Conservation (phyloP, 2,113 vertebrate genomes). For the Lates calcarifer region DNA sequence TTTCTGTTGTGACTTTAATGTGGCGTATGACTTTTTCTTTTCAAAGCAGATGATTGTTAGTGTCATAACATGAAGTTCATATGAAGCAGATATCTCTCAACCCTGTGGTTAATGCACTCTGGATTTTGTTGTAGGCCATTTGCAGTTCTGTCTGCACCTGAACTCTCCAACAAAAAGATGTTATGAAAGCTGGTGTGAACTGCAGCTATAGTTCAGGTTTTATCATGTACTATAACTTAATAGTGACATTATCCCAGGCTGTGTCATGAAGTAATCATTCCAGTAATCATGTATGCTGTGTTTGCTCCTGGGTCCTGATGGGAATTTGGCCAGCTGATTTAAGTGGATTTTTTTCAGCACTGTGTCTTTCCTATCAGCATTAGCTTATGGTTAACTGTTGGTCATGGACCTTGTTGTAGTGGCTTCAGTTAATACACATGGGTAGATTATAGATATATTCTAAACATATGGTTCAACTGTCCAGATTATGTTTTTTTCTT, state of each 20-base stretch:
- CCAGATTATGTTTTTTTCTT: background rate
- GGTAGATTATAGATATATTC: background rate
- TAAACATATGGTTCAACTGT: background rate
- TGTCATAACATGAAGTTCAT: slow-evolving; percentile 5
- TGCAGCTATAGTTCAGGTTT: background rate
- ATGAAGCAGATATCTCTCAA: background rate
- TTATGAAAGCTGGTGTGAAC: background rate
- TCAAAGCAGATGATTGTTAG: background rate
- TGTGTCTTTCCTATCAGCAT: slow-evolving; percentile 35
- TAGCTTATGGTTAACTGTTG: slow-evolving; percentile 14
- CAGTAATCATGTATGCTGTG: background rate
- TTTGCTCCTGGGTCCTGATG: slow-evolving; percentile 33
- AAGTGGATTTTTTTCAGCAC: slow-evolving; percentile 2
- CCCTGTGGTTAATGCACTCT: background rate
- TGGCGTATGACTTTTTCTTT: background rate
- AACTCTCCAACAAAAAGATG: background rate
- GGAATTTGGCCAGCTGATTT: slow-evolving; percentile 63
- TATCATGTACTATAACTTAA: background rate
- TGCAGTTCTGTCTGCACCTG: background rate
- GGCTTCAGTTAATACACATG: background rate
- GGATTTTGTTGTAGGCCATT: background rate
- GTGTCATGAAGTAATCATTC: slow-evolving; percentile 30
- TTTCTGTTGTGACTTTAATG: background rate
- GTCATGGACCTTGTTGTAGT: background rate
- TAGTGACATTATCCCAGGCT: background rate